Evolutionary conservation across 2,888 invertebrate species (phyloP), one percentile per base, ranked within the genome.

Genomic region (Drosophila neutralis): DNA sequence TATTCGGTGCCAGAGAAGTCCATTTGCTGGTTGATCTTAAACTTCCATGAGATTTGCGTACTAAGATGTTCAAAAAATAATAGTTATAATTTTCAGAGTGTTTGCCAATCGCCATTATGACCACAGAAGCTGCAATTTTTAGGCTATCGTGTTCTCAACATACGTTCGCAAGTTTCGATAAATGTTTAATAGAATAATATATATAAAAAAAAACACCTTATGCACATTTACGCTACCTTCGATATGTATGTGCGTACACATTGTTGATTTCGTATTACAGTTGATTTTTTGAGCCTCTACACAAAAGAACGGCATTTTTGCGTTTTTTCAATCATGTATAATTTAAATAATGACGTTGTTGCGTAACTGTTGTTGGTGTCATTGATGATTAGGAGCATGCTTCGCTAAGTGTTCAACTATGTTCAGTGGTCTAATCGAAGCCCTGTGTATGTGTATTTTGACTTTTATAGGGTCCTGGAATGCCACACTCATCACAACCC

Each of bases 391-490:
- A n/a, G 48, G 36, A 59, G 21, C 57, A 40, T 48, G 31, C 18
- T 38, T 21, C 8, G 21, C 10, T 36, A 49, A 45, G 36, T 63
- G 42, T 36, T 53, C 18, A 53, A 13, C 42, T 36, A 33, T 48
- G 48, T 53, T 29, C 27, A 48, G 71, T 60, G 42, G 71, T 60
- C 31, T 75, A 75, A 68, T 54, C 54, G 21, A 65, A 38, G 65
- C 48, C 51, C 56, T 42, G 36, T 62, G 53, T 54, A 35, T 63
- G 56, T 56, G 54, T 80, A 38, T 70, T 77, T 80, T 78, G 49
- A 69, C 80, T 84, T 85, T 93, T 92, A 88, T 93, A 93, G 93
- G 92, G 93, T 89, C 87, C 93, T 84, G 93, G 93, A 87, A 91
- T 91, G 91, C 91, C 91, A 90, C 69, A 83, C 31, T 80, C 91